Conservation (phyloP, 2,797 vertebrate genomes). For the Trachops cirrhosus region DNA sequence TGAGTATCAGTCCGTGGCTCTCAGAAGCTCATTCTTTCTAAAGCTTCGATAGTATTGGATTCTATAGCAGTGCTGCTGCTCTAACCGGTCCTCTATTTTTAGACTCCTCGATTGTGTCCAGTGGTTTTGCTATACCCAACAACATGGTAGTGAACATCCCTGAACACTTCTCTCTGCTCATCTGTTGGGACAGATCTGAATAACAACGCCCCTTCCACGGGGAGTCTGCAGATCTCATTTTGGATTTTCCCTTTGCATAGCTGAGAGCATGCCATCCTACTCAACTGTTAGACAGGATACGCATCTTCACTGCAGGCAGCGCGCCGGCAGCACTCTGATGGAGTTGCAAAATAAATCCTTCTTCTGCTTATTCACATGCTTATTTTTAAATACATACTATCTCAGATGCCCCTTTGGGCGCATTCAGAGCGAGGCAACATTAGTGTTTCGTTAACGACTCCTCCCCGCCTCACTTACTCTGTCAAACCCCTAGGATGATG, state of each 20-base stretch:
- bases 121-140: neutral
- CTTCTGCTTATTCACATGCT: neutral
- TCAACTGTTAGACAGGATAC: neutral
- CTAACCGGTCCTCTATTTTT: neutral
- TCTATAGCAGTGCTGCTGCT: neutral
- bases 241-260: neutral
- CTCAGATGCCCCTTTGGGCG: neutral
- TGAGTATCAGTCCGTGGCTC: neutral
- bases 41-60: neutral
- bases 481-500: conserved; percentile 14
- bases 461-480: neutral
- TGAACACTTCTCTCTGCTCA: neutral
- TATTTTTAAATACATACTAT: conserved; percentile 2
- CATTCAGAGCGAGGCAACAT: neutral
- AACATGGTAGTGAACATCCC: neutral
- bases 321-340: neutral
- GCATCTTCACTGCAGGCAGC: neutral
- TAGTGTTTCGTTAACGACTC: neutral
- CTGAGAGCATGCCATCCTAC: neutral
- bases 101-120: neutral
- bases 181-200: neutral
- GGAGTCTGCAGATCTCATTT: neutral
- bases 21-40: neutral
- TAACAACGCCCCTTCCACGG: neutral
- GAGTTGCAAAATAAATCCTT: neutral